A percentile compares a stretch with the other conserved stretches of the same genome.
Evolutionary conservation across 2,113 vertebrate species (phyloP).

Genomic region (Dicentrarchus labrax): DNA sequence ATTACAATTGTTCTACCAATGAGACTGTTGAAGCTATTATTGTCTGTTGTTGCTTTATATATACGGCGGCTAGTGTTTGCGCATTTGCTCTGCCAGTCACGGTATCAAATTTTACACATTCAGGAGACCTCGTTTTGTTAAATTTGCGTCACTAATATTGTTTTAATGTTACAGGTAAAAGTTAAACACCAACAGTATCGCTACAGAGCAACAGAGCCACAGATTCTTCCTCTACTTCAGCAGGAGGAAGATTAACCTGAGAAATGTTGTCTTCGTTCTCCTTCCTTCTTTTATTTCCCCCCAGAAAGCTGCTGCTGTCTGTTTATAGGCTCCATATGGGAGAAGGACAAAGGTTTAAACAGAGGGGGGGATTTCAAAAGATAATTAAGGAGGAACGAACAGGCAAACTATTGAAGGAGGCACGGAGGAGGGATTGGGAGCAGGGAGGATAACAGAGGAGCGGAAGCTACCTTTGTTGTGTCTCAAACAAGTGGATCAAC

Average conservation of each 20-base stretch:
- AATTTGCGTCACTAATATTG: not conserved
- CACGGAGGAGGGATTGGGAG: conserved; percentile 75
- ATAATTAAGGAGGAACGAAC: conserved; percentile 81
- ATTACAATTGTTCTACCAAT: conserved; percentile 79
- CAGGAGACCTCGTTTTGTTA: not conserved
- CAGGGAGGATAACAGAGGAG: conserved; percentile 69
- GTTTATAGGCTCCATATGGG: conserved; percentile 73
- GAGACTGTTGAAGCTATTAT: conserved; percentile 64
- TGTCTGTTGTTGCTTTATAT: conserved; percentile 50
- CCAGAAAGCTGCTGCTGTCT: conserved; percentile 64
- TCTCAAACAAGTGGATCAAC: conserved; percentile 75
- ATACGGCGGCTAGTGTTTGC: conserved; percentile 5
- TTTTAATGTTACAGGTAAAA: not conserved
- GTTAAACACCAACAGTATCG: not conserved
- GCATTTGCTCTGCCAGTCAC: conserved; percentile 2
- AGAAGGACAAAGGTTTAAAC: conserved; percentile 75
- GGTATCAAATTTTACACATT: not conserved
- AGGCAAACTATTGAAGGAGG: conserved; percentile 68
- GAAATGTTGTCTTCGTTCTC: conserved; percentile 37
- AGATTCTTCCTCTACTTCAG: conserved; percentile 5
- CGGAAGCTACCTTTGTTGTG: conserved; percentile 76
- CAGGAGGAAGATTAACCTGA: conserved; percentile 50
- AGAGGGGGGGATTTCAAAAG: conserved; percentile 67
- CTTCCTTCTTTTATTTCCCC: conserved; percentile 28
- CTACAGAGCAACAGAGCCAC: not conserved